phyloP scores from a whole-genome alignment of 2,797 vertebrate genomes.

The Dicrostonyx torquatus region DNA sequence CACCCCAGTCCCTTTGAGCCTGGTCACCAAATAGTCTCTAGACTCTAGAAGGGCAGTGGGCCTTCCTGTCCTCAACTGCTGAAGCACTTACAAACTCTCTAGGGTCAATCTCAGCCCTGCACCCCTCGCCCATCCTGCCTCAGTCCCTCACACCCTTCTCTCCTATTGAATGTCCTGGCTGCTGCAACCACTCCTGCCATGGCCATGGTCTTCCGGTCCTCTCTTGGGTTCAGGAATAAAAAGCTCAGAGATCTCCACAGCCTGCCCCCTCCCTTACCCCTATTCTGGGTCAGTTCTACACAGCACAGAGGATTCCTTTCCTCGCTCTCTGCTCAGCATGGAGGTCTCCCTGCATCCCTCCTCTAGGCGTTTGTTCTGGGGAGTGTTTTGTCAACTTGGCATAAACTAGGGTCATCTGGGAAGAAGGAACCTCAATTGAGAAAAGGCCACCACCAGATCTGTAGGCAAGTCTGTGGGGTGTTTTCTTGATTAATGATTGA shows the following conservation, averaged over 20 bases:
- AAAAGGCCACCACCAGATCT: background rate
- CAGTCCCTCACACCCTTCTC: background rate
- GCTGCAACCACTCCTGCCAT: background rate
- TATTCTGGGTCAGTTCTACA: background rate
- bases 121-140: background rate
- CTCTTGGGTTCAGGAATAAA: background rate
- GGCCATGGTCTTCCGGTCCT: background rate
- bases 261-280: background rate
- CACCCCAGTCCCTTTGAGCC: background rate
- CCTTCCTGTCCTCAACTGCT: background rate
- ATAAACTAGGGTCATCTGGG: too few species aligned
- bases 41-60: background rate
- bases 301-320: background rate
- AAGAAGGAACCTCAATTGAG: background rate
- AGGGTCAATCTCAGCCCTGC: rapidly evolving
- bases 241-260: background rate
- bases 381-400: background rate
- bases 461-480: background rate
- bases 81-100: background rate
- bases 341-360: background rate
- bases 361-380: background rate
- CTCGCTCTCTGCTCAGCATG: too few species aligned
- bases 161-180: background rate
- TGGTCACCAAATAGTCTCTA: background rate
- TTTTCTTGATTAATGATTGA: background rate